Evolutionary conservation across 2,888 invertebrate species (phyloP).

Genomic region (Spicauda simplicius): DNA sequence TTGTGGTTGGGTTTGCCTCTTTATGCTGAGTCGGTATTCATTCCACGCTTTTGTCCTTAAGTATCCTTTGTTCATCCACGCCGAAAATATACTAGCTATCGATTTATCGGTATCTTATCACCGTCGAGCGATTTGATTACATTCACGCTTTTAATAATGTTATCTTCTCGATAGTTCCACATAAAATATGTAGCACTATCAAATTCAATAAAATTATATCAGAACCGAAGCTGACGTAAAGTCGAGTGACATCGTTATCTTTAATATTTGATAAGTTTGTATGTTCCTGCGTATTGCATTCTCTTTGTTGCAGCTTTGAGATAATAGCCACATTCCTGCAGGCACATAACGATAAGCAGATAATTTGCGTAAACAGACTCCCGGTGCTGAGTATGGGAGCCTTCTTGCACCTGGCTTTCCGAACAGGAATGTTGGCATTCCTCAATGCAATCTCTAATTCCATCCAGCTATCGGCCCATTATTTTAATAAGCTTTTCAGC

Average conservation of each 20-base stretch:
- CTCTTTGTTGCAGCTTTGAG: constrained; percentile 16
- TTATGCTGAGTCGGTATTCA: constrained; percentile 48
- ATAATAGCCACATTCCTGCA: constrained; percentile 31
- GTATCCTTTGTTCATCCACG: constrained; percentile 45
- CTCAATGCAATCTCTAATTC: constrained; percentile 64
- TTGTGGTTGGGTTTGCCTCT: constrained; percentile 54
- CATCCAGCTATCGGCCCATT: constrained; percentile 57
- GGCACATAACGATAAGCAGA: constrained; percentile 31
- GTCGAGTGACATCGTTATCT: constrained; percentile 29
- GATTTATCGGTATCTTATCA: constrained; percentile 53
- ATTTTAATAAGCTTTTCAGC: constrained; percentile 70
- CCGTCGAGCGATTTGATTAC: constrained; percentile 35
- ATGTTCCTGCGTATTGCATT: constrained; percentile 23
- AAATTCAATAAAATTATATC: constrained; percentile 32
- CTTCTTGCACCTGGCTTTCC: constrained; percentile 25
- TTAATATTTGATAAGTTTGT: constrained; percentile 22
- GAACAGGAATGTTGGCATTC: constrained; percentile 63
- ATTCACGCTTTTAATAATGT: constrained; percentile 35
- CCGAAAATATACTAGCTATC: constrained; percentile 47
- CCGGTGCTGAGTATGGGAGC: constrained; percentile 23
- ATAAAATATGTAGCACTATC: constrained; percentile 39
- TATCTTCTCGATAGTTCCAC: constrained; percentile 40
- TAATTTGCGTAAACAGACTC: constrained; percentile 32
- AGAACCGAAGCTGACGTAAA: constrained; percentile 3
- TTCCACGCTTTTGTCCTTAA: constrained; percentile 52